Base-by-base conservation (phyloP, 1,140 invertebrate species). In the Hormaphis cornu region DNA sequence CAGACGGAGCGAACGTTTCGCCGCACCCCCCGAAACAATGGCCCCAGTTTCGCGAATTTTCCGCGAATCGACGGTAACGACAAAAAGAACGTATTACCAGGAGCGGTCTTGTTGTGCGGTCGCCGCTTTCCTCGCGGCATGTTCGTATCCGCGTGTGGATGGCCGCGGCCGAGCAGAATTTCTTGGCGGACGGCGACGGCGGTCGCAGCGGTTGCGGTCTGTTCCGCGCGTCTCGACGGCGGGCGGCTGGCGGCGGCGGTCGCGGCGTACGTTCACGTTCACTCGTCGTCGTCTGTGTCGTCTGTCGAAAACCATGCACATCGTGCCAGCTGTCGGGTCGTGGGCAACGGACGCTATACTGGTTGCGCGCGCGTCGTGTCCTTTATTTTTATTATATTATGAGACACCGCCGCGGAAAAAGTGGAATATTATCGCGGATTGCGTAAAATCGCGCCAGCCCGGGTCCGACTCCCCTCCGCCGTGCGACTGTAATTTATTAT, bases 91-190 rank as follows among this genome's bases (percentile, higher is more conserved):
- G 3, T 9, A 22, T 66, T 66, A 66, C 61, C 61, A 6, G 20
- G 20, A 4, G 44, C 30, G 6, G 61, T 35, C 44, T 48, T 66
- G 28, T 30, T 26, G 9, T 46, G 59, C 18, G 42, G 18, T 28
- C 61, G 33, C 26, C 61, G 61, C 28, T 66, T 66, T 66, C 61
- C 61, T 35, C 61, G 61, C 28, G 61, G 61, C 61, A 66, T 66
- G 8, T 26, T 50, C 61, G 44, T 66, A 66, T 66, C 44, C 61
- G 44, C 18, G 61, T 48, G 44, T 66, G 50, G 5, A 66, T 20
- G 18, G 44, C 61, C 1, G 40, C 42, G 2, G 59, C 22, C 1
- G 59, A 46, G 26, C 20, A 16, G 7, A 46, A 66, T 22, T 35
- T 66, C 9, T 66, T 66, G 42, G 28, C 59, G 59, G 54, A 5